These are phyloP conservation scores for Chamaetylas fuelleborni DNA, from an alignment of 2,113 vertebrate species.

Conservation along the genomic window DNA sequence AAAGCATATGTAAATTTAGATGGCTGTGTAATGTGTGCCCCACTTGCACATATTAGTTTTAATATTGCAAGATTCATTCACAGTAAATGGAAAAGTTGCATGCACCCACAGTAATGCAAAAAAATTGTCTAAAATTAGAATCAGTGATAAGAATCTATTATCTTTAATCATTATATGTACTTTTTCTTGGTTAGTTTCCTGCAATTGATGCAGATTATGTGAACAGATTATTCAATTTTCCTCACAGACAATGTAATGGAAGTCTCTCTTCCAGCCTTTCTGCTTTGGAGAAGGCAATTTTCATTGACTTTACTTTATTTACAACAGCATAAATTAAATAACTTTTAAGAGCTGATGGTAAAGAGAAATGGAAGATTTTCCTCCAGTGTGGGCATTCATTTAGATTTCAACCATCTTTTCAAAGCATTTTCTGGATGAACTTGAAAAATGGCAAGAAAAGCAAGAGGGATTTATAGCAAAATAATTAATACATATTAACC, in stretches of 20 bases:
- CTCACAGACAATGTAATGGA: background rate
- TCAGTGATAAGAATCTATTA: background rate
- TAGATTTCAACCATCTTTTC: background rate
- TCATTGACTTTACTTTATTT: background rate
- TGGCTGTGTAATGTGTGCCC: background rate
- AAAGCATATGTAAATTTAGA: background rate
- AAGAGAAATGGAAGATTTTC: background rate
- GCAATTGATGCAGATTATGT: background rate
- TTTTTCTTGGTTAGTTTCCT: background rate
- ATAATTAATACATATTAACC: slow-evolving; percentile 8
- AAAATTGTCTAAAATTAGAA: background rate
- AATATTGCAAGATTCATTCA: background rate
- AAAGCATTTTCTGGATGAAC: background rate
- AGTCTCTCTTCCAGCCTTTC: background rate
- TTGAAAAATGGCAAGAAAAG: background rate
- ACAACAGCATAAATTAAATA: background rate
- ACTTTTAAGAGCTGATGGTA: background rate
- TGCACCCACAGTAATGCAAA: background rate
- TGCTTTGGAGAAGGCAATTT: background rate
- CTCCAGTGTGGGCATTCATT: background rate
- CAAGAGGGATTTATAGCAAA: background rate
- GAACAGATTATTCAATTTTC: background rate
- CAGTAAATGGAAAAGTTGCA: background rate
- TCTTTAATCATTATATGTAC: background rate
- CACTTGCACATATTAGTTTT: background rate